A percentile compares a stretch with the other conserved stretches of the same genome.
phyloP scores from a whole-genome alignment of 2,888 invertebrate species.

The Tetragnatha montana region DNA sequence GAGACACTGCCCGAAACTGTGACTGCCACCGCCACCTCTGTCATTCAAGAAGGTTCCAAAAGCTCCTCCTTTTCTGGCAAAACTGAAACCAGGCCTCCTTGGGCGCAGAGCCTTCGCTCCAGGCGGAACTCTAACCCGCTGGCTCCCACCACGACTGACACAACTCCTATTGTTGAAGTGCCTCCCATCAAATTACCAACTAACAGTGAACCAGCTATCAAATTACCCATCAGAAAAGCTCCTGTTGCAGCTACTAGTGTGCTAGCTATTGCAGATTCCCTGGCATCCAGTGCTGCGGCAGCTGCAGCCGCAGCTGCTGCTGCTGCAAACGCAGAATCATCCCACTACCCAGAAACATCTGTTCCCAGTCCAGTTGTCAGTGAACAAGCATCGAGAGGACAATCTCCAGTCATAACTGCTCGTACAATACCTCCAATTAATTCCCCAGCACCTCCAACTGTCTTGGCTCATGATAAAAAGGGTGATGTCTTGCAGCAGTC shows the following conservation, averaged over 20 bases:
- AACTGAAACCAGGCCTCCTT: conserved; percentile 31
- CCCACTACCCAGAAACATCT: conserved; percentile 1
- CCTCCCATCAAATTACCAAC: background rate
- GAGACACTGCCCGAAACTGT: conserved; percentile 19
- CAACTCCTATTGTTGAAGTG: background rate
- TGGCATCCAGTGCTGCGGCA: conserved; percentile 25
- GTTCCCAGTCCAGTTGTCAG: background rate
- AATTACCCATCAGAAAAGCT: conserved; percentile 30
- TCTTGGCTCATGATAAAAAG: conserved; percentile 21
- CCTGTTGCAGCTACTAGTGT: conserved; percentile 29
- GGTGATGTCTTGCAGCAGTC: background rate
- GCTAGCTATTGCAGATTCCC: conserved; percentile 42
- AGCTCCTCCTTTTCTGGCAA: conserved; percentile 1
- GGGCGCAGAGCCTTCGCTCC: conserved; percentile 47
- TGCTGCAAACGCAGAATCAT: background rate
- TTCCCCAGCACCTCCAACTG: conserved; percentile 3
- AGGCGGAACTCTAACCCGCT: conserved; percentile 7
- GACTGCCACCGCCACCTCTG: conserved; percentile 22
- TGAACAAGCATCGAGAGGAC: conserved; percentile 26
- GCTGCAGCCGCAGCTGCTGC: conserved; percentile 4
- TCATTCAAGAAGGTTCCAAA: conserved; percentile 67
- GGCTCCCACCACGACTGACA: background rate
- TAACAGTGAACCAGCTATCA: conserved; percentile 22
- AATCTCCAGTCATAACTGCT: conserved; percentile 41
- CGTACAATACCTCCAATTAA: conserved; percentile 2